These are phyloP conservation scores for Aulostomus chinensis DNA, from an alignment of 2,797 vertebrate species.

Conservation along the genomic window DNA sequence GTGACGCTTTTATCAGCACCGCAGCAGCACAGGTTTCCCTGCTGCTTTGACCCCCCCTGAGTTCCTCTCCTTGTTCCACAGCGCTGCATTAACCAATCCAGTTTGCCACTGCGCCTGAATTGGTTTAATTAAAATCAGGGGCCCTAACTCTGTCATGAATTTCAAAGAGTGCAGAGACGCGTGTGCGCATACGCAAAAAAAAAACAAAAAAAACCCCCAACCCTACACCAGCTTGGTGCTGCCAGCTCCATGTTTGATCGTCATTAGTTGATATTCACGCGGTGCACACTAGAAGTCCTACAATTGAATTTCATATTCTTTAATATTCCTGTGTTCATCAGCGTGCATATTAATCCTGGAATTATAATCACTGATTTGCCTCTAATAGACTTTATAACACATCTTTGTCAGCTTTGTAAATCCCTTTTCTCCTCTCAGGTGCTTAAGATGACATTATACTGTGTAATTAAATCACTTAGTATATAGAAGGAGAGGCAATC, in stretches of 20 bases:
- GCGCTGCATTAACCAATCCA: conserved; percentile 62
- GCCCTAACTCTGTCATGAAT: conserved; percentile 70
- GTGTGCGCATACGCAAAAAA: conserved; percentile 51
- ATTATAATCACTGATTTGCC: conserved; percentile 67
- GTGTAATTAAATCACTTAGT: conserved; percentile 68
- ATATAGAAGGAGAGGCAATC: conserved; percentile 55
- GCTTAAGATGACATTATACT: conserved; percentile 52
- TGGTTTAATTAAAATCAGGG: conserved; percentile 78
- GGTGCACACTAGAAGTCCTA: conserved; percentile 45
- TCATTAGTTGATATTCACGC: conserved; percentile 74
- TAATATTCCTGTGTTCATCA: conserved; percentile 59
- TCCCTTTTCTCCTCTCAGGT: conserved; percentile 61
- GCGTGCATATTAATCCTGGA: conserved; percentile 65
- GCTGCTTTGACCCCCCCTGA: conserved; percentile 54
- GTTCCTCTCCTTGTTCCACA: conserved; percentile 61
- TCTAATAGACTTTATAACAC: conserved; percentile 67
- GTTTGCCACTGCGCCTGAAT: conserved; percentile 63
- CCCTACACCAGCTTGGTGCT: conserved; percentile 48
- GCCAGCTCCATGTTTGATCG: conserved; percentile 71
- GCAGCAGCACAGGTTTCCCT: conserved; percentile 45
- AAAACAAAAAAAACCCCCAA: conserved; percentile 12
- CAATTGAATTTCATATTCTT: conserved; percentile 58
- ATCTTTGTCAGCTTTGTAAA: conserved; percentile 60
- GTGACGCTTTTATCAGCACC: conserved; percentile 47
- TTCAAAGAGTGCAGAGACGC: conserved; percentile 67